phyloP scores from a whole-genome alignment of 2,113 vertebrate genomes.

The Syrmaticus mikado region DNA sequence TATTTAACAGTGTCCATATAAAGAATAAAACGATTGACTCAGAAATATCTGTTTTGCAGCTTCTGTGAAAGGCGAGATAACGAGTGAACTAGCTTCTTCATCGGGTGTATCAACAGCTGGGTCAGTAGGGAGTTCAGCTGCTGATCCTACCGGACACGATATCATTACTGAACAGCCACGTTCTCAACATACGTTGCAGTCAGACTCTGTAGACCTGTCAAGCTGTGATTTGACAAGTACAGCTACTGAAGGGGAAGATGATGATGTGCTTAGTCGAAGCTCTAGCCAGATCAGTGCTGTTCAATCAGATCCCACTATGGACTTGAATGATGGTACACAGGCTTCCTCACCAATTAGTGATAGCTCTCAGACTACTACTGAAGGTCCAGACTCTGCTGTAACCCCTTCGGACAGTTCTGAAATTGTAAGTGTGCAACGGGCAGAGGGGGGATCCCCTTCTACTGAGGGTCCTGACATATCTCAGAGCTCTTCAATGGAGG shows the following conservation, averaged over 20 bases:
- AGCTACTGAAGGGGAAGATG: conserved; percentile 78
- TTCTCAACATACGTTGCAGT: conserved; percentile 91
- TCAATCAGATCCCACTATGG: conserved; percentile 82
- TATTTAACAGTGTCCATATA: background rate
- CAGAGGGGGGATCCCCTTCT: conserved; percentile 71
- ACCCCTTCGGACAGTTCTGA: conserved; percentile 97
- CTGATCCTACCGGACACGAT: conserved; percentile 73
- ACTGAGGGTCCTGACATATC: conserved; percentile 76
- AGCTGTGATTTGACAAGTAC: conserved; percentile 83
- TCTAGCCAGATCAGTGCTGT: conserved; percentile 88
- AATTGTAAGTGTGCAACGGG: conserved; percentile 88
- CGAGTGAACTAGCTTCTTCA: conserved; percentile 74
- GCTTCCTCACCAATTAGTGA: conserved; percentile 93
- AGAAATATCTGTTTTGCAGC: conserved; percentile 70
- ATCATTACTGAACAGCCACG: conserved; percentile 97
- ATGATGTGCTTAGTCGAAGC: conserved; percentile 88
- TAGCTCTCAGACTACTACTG: conserved; percentile 97
- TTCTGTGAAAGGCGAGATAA: conserved; percentile 80
- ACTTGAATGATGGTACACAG: conserved; percentile 82
- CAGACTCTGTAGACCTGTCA: conserved; percentile 89
- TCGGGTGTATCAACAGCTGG: conserved; percentile 78
- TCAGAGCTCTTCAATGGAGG: conserved; percentile 74
- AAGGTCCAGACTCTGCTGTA: conserved; percentile 95
- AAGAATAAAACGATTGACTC: background rate
- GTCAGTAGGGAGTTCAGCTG: conserved; percentile 67